Evolutionary conservation across 2,888 invertebrate genomes (phyloP), one percentile per base, ranked within the genome.

Genomic region (Scaeva pyrastri): DNA sequence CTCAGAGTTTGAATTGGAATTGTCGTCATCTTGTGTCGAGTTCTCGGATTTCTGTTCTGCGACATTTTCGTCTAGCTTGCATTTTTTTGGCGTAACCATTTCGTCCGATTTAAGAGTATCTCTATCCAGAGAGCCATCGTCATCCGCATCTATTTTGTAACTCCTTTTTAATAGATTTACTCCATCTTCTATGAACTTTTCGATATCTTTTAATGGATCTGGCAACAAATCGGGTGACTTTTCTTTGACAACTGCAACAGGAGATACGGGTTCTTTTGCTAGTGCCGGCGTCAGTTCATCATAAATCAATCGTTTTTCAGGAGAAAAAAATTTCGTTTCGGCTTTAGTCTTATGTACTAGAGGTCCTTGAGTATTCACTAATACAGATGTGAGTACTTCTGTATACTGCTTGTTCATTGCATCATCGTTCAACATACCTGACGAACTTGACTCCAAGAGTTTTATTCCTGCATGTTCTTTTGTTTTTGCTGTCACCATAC

Each of bases 141-240:
- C 89, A 2, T 88, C 88, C 2, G 91, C 91, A 11, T 90, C 90
- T 12, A 89, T 62, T 60, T 91, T 91, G 73, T 91, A 91, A 39
- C 90, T 90, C 2, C 90, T 90, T 62, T 91, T 91, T 2, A 92
- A 88, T 11, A 92, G 88, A 88, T 91, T 92, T 1, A 91, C 91
- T 39, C 91, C 91, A 60, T 90, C 91, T 72, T 90, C 91, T 6
- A 92, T 91, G 74, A 92, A 92, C 56, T 92, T 91, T 62, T 90
- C 91, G 64, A 92, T 92, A 71, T 92, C 92, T 48, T 90, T 90
- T 2, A 92, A 88, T 0, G 91, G 90, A 88, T 92, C 90, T 1
- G 90, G 88, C 3, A 88, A 19, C 11, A 71, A 43, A 19, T 88
- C 80, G 0, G 80, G 79, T 31, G 84, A 84, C 21, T 88, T 88